These are phyloP conservation scores for Onthophagus taurus DNA, from an alignment of 1,140 invertebrate genomes.

Conservation along the genomic window DNA sequence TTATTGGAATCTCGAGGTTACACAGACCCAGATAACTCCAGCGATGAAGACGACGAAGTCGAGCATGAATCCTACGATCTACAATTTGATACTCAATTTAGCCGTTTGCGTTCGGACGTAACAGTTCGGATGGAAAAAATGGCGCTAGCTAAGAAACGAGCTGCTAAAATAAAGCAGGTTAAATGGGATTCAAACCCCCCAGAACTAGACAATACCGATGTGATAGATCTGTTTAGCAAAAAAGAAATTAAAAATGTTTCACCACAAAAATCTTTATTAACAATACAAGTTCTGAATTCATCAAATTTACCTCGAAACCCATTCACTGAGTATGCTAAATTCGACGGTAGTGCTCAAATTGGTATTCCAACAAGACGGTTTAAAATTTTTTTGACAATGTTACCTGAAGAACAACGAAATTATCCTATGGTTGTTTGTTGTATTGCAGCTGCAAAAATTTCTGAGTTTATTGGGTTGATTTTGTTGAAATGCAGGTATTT, in stretches of 20 bases:
- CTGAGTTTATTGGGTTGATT: slow-evolving; percentile 88
- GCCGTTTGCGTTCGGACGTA: slow-evolving; percentile 75
- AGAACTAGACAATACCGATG: slow-evolving; percentile 47
- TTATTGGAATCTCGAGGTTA: slow-evolving; percentile 55
- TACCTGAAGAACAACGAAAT: slow-evolving; percentile 63
- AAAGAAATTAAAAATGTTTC: slow-evolving; percentile 37
- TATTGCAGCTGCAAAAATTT: slow-evolving; percentile 72
- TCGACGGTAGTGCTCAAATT: slow-evolving; percentile 78
- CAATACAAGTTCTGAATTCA: slow-evolving; percentile 64
- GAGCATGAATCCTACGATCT: slow-evolving; percentile 59
- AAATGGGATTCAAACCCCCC: slow-evolving; percentile 61
- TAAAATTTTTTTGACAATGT: slow-evolving; percentile 80
- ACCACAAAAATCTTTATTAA: slow-evolving; percentile 50
- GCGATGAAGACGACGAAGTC: slow-evolving; percentile 60
- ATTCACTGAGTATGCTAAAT: slow-evolving; percentile 82
- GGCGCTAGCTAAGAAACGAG: slow-evolving; percentile 73
- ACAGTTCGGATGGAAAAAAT: slow-evolving; percentile 82
- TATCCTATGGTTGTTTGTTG: slow-evolving; percentile 80
- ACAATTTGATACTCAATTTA: slow-evolving; percentile 64
- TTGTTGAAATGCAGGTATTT: slow-evolving; percentile 72
- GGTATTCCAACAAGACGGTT: slow-evolving; percentile 68
- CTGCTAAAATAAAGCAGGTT: slow-evolving; percentile 65
- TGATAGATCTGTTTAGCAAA: slow-evolving; percentile 56
- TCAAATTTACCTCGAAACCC: slow-evolving; percentile 70
- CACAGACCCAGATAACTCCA: slow-evolving; percentile 65